Evolutionary conservation across 2,797 vertebrate species (phyloP).

Genomic region (Siniperca obscura): DNA sequence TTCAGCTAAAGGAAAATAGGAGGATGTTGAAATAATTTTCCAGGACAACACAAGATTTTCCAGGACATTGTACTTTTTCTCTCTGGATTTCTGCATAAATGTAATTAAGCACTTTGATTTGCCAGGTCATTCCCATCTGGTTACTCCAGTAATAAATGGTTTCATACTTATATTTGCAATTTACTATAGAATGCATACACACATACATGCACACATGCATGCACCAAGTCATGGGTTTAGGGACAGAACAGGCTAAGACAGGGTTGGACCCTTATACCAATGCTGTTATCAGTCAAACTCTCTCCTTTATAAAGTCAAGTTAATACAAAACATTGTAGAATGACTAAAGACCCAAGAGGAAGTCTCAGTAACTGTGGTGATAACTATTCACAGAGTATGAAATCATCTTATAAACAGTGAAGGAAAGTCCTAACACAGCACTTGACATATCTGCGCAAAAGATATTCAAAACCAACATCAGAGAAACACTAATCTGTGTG

Average conservation of each 20-base stretch:
- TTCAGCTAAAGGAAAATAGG: no score
- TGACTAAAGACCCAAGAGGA: slow-evolving; percentile 23
- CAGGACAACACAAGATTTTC: no score
- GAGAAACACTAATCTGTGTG: slow-evolving; percentile 27
- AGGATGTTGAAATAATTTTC: no score
- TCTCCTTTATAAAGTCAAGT: slow-evolving; percentile 2
- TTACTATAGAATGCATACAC: neutral
- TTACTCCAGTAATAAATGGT: neutral
- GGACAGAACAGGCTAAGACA: neutral
- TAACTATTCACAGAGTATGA: slow-evolving; percentile 30
- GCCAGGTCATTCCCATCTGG: neutral
- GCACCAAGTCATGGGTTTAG: no score
- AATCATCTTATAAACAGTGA: slow-evolving; percentile 25
- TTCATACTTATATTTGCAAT: neutral
- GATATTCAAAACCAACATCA: slow-evolving; percentile 27
- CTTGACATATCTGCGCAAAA: slow-evolving; percentile 25
- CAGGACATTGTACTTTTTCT: no score
- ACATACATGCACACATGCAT: neutral
- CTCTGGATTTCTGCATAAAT: neutral
- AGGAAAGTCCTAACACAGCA: slow-evolving; percentile 19
- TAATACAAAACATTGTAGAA: neutral
- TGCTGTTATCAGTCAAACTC: neutral
- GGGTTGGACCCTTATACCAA: neutral
- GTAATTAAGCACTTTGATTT: neutral
- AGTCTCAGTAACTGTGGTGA: slow-evolving; percentile 23